Percentiles rank a stretch among this genome's conserved stretches.
phyloP scores from a whole-genome alignment of 2,113 vertebrate species.

The Rhipidura dahli region DNA sequence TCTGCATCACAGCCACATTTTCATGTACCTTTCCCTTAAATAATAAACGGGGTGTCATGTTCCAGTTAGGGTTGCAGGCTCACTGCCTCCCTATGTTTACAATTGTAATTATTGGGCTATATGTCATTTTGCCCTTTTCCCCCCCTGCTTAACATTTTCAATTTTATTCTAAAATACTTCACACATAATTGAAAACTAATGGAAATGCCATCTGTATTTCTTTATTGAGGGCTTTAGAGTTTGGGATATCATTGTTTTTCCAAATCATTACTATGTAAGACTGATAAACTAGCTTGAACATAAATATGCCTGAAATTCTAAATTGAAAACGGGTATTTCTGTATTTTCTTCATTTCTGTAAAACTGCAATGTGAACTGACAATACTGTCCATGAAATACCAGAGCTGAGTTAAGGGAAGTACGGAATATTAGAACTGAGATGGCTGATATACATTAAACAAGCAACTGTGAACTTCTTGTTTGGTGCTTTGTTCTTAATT shows the following conservation, averaged over 20 bases:
- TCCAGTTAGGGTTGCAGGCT: neutral
- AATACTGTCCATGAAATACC: neutral
- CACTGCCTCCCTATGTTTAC: neutral
- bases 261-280: neutral
- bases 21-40: slow-evolving; percentile 67
- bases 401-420: neutral
- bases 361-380: neutral
- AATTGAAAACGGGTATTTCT: neutral
- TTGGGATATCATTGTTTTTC: neutral
- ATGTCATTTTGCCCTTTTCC: neutral
- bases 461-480: neutral
- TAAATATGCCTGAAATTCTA: neutral
- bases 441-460: neutral
- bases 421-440: neutral
- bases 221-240: neutral
- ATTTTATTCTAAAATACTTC: neutral
- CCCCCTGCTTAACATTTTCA: neutral
- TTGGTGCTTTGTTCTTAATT: neutral
- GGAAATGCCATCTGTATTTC: neutral
- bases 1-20: slow-evolving; percentile 69
- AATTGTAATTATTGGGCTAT: neutral
- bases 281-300: neutral
- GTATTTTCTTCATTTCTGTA: neutral
- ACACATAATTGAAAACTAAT: neutral
- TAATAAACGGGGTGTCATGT: neutral